Conservation (phyloP, 2,113 vertebrate species). For the Nettapus auritus region DNA sequence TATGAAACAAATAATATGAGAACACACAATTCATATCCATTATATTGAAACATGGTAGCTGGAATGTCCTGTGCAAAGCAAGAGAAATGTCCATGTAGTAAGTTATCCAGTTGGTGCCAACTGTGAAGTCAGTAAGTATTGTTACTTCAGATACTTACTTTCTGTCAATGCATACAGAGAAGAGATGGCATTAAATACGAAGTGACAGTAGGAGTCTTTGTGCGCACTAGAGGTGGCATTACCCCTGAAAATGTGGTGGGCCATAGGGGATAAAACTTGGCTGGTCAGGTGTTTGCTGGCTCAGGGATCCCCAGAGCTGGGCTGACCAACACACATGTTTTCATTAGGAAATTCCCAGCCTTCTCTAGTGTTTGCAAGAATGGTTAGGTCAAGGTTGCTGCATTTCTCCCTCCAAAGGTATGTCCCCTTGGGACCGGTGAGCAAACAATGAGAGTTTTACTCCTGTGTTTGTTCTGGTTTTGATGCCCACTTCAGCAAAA, state of each 20-base stretch:
- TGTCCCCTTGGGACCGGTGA: rapidly evolving
- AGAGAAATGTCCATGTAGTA: neutral
- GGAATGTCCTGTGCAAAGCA: neutral
- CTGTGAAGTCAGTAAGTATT: neutral
- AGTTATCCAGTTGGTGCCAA: neutral
- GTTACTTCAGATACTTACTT: neutral
- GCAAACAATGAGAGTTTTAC: neutral
- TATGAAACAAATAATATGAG: neutral
- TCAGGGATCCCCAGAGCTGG: rapidly evolving
- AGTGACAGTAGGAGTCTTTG: neutral
- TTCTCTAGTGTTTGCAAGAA: neutral
- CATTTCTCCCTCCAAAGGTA: neutral
- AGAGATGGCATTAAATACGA: neutral
- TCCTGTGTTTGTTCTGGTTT: neutral
- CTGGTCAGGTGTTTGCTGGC: neutral
- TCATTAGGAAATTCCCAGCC: neutral
- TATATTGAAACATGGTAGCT: neutral
- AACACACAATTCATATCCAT: rapidly evolving
- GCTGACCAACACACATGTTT: neutral
- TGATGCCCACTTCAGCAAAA: neutral
- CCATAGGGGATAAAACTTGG: neutral
- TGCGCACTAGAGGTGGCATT: rapidly evolving
- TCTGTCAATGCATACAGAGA: neutral
- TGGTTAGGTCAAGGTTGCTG: neutral
- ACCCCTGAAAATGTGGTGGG: neutral